A percentile compares a stretch with the other conserved stretches of the same genome.
Evolutionary conservation across 2,113 vertebrate species (phyloP).

Genomic region (Grallaria varia): DNA sequence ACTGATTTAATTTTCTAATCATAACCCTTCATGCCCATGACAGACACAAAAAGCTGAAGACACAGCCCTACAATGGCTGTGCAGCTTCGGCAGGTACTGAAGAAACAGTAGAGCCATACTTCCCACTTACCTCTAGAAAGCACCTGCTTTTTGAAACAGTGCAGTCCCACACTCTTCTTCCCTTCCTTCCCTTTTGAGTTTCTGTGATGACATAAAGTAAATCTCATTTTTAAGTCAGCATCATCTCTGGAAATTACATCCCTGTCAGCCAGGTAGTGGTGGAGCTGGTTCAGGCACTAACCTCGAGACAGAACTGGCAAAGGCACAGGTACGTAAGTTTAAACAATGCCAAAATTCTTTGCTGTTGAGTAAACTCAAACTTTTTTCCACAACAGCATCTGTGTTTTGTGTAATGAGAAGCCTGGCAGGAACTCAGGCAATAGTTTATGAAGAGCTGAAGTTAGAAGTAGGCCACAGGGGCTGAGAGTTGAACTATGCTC

Average conservation of each 20-base stretch:
- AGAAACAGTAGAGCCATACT: not conserved
- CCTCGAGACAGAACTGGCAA: not conserved
- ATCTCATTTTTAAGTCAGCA: not conserved
- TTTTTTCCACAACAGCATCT: not conserved
- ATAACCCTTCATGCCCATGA: not conserved
- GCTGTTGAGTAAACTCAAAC: not conserved
- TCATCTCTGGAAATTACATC: not conserved
- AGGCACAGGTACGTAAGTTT: not conserved
- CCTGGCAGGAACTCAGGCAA: not conserved
- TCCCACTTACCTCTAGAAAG: not conserved
- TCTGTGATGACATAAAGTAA: not conserved
- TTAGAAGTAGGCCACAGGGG: not conserved
- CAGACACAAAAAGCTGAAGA: not conserved
- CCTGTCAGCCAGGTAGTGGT: not conserved
- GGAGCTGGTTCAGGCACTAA: not conserved
- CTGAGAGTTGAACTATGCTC: not conserved
- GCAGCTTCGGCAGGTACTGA: not conserved
- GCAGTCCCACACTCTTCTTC: not conserved
- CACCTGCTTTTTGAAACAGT: not conserved
- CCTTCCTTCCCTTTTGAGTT: not conserved
- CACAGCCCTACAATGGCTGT: not conserved
- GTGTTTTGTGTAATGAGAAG: not conserved
- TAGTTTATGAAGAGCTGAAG: fast-evolving
- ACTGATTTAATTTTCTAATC: not conserved
- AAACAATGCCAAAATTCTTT: not conserved